Base-by-base conservation (phyloP, 2,797 vertebrate genomes). In the Euthynnus affinis region DNA sequence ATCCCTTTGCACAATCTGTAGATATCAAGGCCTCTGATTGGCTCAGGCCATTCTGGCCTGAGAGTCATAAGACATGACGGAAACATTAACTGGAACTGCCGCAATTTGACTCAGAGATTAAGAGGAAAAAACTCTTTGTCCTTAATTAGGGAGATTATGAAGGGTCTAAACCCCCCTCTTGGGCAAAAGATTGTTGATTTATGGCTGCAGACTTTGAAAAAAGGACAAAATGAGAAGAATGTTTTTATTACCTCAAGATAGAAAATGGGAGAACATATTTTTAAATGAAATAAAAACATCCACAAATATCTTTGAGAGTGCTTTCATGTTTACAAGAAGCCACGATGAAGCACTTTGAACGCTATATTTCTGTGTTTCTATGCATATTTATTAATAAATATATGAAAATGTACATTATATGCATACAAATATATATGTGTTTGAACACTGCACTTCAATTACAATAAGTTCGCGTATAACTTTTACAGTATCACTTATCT, bases 61-160 rank as follows among this genome's bases (percentile, higher is more conserved):
- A 87, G 68, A 80, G 71, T 89, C 88, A 84, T 18, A 44, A 81
- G 78, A 84, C 68, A n/a, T 57, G 71, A 70, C 15, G n/a, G 46
- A 78, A 76, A 60, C 13, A 77, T 75, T 73, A 63, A 14, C 34
- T 62, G 57, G 46, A 81, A 55, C 10, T 55, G 60, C 2, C 13
- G 55, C 84, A 65, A 58, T n/a, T 17, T 62, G 34, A 68, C n/a
- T 20, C 13, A 34, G 29, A 18, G 29, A 20, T 78, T 74, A 67
- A 67, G 74, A 65, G 13, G 20, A 53, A 67, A 57, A 44, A 72
- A 4, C 42, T 34, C 22, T 59, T 59, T 66, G 53, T 74, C 13
- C 57, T 29, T n/a, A 57, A 52, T 46, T 13, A 57, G 58, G 34
- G 14, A 48, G 17, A 27, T 77, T 74, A 71, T 67, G 42, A 52